Percentiles rank a stretch among this genome's conserved stretches.
Conservation (phyloP, 92 coral and sea anemone species). For the Heliopora coerulea region DNA sequence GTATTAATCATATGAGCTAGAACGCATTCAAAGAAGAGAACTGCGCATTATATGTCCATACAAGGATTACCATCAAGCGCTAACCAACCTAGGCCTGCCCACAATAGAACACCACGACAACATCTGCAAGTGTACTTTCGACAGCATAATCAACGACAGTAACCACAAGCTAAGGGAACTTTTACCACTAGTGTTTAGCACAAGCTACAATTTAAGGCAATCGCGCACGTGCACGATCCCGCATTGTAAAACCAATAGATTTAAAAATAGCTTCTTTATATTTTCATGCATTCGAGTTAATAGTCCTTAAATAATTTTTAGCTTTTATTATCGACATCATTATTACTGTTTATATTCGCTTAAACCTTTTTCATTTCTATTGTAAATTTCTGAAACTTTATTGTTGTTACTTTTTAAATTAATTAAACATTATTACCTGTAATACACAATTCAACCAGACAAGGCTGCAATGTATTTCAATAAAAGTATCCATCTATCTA, state of each 20-base stretch:
- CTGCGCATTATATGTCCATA: constrained; percentile 44
- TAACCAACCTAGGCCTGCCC: constrained; percentile 7
- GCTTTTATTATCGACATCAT: no score
- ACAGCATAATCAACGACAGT: constrained; percentile 4
- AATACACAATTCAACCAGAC: no score
- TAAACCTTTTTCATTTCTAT: no score
- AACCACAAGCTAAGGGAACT: constrained; percentile 32
- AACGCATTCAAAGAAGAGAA: constrained; percentile 51
- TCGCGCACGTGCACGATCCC: constrained; percentile 23
- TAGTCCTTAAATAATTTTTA: no score
- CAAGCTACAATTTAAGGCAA: constrained; percentile 30
- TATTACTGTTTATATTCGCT: no score
- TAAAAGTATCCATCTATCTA: no score
- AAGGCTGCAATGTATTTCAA: no score
- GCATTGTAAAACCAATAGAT: constrained; percentile 36
- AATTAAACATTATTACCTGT: no score
- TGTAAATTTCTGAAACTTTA: no score
- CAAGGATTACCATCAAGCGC: constrained; percentile 35
- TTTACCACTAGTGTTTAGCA: constrained; percentile 27
- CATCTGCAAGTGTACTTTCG: neutral
- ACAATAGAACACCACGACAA: constrained; percentile 5
- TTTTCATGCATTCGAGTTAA: no score
- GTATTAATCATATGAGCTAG: constrained; percentile 40
- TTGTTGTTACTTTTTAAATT: no score
- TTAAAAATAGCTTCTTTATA: constrained; percentile 21